phyloP scores from a whole-genome alignment of 2,888 invertebrate genomes.

The Athetis lepigone region DNA sequence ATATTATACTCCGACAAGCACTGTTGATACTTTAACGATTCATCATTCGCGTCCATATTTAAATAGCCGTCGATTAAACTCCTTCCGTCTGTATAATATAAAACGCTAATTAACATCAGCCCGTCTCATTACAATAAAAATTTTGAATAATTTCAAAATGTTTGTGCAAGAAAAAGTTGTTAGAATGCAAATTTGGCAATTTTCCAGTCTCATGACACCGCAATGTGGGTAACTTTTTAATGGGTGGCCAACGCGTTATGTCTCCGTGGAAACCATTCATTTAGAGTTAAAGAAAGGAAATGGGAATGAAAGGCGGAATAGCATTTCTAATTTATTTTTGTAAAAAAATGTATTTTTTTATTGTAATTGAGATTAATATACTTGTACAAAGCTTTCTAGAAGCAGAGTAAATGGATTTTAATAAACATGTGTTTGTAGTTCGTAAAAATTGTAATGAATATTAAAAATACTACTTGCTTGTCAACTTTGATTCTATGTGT shows the following conservation, averaged over 20 bases:
- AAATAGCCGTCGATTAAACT: constrained; percentile 39
- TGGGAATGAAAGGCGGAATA: neutral
- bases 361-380: no score
- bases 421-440: no score
- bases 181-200: constrained; percentile 67
- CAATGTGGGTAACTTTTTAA: constrained; percentile 61
- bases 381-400: no score
- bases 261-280: constrained; percentile 39
- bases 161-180: constrained; percentile 60
- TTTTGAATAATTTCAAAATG: constrained; percentile 55
- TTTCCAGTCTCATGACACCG: constrained; percentile 61
- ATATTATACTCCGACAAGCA: constrained; percentile 9
- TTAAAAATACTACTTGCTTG: no score
- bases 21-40: constrained; percentile 39
- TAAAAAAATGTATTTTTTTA: no score
- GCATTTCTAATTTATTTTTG: neutral
- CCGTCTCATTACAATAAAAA: constrained; percentile 51
- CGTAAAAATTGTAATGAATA: no score
- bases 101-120: constrained; percentile 54
- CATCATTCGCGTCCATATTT: constrained; percentile 21
- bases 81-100: constrained; percentile 36
- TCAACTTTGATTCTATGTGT: no score
- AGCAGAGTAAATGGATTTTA: no score
- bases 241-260: constrained; percentile 49
- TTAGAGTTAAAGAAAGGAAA: constrained; percentile 30